Conservation (phyloP, 2,797 vertebrate species). For the Pseudomugil tenellus region DNA sequence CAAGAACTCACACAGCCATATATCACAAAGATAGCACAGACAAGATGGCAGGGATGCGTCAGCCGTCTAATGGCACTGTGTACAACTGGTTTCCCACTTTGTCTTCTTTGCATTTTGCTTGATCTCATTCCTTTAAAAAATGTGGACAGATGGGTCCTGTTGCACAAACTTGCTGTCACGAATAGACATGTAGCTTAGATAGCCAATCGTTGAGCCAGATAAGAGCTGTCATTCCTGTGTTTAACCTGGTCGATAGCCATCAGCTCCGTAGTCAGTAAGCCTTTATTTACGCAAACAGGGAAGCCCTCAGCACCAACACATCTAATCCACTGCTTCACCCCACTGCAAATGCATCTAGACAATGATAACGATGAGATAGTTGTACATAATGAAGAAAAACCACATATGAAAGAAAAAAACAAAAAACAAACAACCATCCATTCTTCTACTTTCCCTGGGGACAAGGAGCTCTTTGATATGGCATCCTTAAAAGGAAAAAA, state of each 20-base stretch:
- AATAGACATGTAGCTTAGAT: conserved; percentile 23
- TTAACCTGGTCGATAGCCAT: conserved; percentile 63
- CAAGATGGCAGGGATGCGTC: conserved; percentile 26
- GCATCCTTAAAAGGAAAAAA: conserved; percentile 6
- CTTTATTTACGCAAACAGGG: conserved; percentile 70
- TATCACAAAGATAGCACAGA: conserved; percentile 51
- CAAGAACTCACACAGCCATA: conserved; percentile 51
- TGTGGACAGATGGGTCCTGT: conserved; percentile 5
- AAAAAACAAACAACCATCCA: conserved; percentile 15
- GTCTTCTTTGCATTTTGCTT: conserved; percentile 7
- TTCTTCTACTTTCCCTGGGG: conserved; percentile 25
- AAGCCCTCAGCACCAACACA: conserved; percentile 46
- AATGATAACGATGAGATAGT: conserved; percentile 39
- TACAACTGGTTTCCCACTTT: neutral
- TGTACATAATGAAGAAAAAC: conserved; percentile 39
- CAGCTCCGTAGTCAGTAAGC: conserved; percentile 46
- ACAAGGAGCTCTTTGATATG: neutral
- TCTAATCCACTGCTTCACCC: conserved; percentile 39
- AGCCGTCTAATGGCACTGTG: conserved; percentile 1
- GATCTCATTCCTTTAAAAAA: neutral
- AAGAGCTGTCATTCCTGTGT: conserved; percentile 64
- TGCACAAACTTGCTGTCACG: conserved; percentile 14
- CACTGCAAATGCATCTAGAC: conserved; percentile 43
- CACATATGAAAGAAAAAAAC: conserved; percentile 2
- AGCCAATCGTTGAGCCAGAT: conserved; percentile 48